Evolutionary conservation across 2,888 invertebrate species (phyloP), one percentile per base, ranked within the genome.

Genomic region (Teleogryllus oceanicus): DNA sequence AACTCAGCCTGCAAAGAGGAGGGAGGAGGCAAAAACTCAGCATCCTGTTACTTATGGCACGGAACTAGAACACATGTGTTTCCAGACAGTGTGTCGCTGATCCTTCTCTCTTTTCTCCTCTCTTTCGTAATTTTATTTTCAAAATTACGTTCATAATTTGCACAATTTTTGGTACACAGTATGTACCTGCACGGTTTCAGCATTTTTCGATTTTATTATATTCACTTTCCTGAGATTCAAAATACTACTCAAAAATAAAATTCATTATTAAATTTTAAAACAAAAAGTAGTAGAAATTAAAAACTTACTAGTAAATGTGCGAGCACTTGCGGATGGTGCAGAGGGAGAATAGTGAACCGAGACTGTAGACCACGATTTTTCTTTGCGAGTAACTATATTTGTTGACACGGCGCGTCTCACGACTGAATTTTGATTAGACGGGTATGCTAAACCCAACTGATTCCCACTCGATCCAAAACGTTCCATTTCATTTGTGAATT

Each of bases 281-380:
- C 24, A 49, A n/a, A 74, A 78, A 16, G 21, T 20, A 24, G 5
- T 37, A 37, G 37, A 13, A 62, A 21, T 49, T 24, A 18, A 16
- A n/a, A 11, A 82, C 81, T 82, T 78, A 82, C 82, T 81, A n/a
- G 79, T 78, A 50, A 81, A 81, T 11, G 78, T 79, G 50, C 81
- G 79, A 50, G 80, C 24, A 51, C 76, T 50, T 12, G 62, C 24
- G 5, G 79, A 62, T n/a, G 81, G 79, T 16, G 80, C 77, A 12
- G 80, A 79, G 16, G 80, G 80, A 18, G 80, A 62, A 16, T 78
- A 80, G 20, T 74, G 74, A 51, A 77, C 37, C n/a, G 78, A 79
- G 75, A 77, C 81, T 76, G 78, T 77, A 37, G 82, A 82, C 18
- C 75, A 76, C 49, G 78, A 76, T 76, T 80, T 81, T 74, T 79